Conservation (phyloP, 1,140 invertebrate species). For the Lepidurus apus region DNA sequence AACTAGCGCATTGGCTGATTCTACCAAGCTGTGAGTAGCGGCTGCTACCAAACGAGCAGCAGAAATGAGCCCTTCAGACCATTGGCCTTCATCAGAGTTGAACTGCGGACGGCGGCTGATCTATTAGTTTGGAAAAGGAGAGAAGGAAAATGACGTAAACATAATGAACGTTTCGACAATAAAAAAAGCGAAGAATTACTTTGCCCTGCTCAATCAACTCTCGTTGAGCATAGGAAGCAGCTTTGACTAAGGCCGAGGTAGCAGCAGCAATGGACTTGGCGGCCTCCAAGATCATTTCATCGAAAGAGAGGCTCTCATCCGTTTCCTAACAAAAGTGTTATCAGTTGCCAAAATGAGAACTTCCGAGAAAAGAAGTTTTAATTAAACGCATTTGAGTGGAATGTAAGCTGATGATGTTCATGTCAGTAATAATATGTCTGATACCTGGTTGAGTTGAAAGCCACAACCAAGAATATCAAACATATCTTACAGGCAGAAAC, state of each 20-base stretch:
- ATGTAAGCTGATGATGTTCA: conserved; percentile 15
- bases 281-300: conserved; percentile 97
- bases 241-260: conserved; percentile 91
- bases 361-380: conserved; percentile 24
- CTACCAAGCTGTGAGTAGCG: conserved; percentile 93
- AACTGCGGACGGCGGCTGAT: conserved; percentile 70
- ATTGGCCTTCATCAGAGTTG: conserved; percentile 92
- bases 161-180: conserved; percentile 30
- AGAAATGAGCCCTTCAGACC: conserved; percentile 96
- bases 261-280: conserved; percentile 96
- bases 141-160: background rate
- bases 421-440: conserved; percentile 82
- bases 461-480: conserved; percentile 99
- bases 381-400: background rate
- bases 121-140: conserved; percentile 42
- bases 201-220: conserved; percentile 79
- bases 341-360: conserved; percentile 4
- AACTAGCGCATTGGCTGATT: conserved; percentile 93
- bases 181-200: conserved; percentile 43
- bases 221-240: conserved; percentile 89
- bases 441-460: conserved; percentile 85
- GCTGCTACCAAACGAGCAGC: conserved; percentile 93
- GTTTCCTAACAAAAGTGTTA: conserved; percentile 60
- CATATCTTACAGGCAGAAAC: conserved; percentile 84
- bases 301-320: conserved; percentile 91